A percentile compares a stretch with the other conserved stretches of the same genome.
Conservation (phyloP, 2,113 vertebrate species). For the Callospermophilus lateralis region DNA sequence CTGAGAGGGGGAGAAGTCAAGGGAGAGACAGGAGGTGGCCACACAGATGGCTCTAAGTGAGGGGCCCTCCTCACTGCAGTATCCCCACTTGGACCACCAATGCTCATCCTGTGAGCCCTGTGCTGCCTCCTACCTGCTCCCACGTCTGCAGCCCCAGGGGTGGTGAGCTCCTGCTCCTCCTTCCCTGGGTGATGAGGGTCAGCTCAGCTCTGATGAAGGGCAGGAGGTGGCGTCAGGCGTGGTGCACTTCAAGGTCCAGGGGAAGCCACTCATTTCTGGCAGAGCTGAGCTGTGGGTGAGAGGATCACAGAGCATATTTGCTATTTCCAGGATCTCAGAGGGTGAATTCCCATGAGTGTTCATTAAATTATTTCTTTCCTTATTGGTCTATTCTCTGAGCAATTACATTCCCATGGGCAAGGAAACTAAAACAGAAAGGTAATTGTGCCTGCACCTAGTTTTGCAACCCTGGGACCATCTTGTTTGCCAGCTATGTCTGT, state of each 20-base stretch:
- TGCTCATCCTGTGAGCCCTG: neutral
- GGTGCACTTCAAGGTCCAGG: neutral
- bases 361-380: conserved; percentile 10
- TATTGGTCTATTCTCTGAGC: neutral
- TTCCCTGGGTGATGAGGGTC: neutral
- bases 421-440: neutral
- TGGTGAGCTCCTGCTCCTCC: neutral
- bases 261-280: neutral
- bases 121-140: neutral
- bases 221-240: no score
- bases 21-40: neutral
- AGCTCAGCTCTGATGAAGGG: neutral
- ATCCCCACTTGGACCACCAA: neutral
- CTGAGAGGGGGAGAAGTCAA: neutral
- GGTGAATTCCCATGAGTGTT: neutral
- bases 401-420: neutral
- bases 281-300: neutral
- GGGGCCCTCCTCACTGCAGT: no score
- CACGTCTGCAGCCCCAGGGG: no score
- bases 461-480: neutral
- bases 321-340: neutral
- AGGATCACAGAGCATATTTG: neutral
- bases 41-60: no score
- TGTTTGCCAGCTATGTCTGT: neutral
- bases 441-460: neutral